Percentiles rank a stretch among this genome's conserved stretches.
Conservation (phyloP, 2,113 vertebrate genomes). For the Gymnobelideus leadbeateri region DNA sequence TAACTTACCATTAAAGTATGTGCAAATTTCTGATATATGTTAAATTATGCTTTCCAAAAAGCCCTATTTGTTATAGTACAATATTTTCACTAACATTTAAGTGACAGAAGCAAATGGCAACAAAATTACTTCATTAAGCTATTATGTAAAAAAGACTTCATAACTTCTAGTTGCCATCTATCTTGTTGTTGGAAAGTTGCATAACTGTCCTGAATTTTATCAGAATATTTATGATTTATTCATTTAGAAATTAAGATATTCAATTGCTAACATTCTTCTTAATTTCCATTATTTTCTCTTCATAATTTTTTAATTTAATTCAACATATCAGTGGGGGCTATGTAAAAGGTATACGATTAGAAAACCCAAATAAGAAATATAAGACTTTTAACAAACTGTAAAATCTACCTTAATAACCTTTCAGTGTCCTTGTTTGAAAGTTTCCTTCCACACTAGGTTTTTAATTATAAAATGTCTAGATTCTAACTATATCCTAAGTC, state of each 20-base stretch:
- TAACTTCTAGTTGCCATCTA: not conserved
- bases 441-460: too few relatives aligned
- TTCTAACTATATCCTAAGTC: not conserved
- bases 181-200: slow-evolving; percentile 42
- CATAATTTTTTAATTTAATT: slow-evolving; percentile 10
- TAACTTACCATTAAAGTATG: not conserved
- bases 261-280: not conserved
- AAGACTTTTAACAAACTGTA: not conserved
- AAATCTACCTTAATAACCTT: slow-evolving; percentile 44
- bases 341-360: not conserved
- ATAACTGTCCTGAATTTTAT: slow-evolving; percentile 10
- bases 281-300: slow-evolving; percentile 2
- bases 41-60: not conserved
- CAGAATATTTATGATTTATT: slow-evolving; percentile 29
- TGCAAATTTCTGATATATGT: not conserved
- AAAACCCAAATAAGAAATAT: not conserved
- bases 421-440: slow-evolving; percentile 1
- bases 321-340: slow-evolving; percentile 36
- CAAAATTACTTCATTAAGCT: slow-evolving; percentile 26
- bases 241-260: not conserved
- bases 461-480: not conserved
- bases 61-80: not conserved
- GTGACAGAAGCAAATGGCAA: not conserved
- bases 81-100: slow-evolving; percentile 20
- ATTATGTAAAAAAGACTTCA: slow-evolving; percentile 18